These are phyloP conservation scores for Leptarthrus brevirostris DNA, from an alignment of 2,888 invertebrate species.

Conservation along the genomic window DNA sequence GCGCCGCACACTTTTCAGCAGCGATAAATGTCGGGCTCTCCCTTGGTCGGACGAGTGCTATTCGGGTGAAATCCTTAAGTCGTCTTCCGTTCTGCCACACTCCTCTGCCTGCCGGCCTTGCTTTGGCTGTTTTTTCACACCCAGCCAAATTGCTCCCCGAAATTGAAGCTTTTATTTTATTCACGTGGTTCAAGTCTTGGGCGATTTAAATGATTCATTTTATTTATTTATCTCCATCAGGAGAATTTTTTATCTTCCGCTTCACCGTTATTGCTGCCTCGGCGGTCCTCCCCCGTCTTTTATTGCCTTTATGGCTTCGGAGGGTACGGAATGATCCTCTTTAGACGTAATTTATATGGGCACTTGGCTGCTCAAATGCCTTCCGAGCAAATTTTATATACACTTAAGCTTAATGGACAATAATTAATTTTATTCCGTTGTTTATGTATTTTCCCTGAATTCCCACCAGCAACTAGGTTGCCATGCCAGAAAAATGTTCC, in stretches of 20 bases:
- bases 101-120: background rate
- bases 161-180: slow-evolving; percentile 46
- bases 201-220: slow-evolving; percentile 54
- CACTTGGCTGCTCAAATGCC: slow-evolving; percentile 68
- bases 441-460: slow-evolving; percentile 54
- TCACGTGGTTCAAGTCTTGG: slow-evolving; percentile 51
- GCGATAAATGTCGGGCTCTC: slow-evolving; percentile 44
- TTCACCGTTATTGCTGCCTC: slow-evolving; percentile 25
- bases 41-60: background rate
- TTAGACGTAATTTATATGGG: slow-evolving; percentile 66
- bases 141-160: slow-evolving; percentile 36
- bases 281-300: slow-evolving; percentile 34
- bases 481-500: background rate
- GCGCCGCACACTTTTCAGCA: slow-evolving; percentile 49
- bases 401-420: slow-evolving; percentile 68
- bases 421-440: slow-evolving; percentile 67
- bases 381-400: slow-evolving; percentile 64
- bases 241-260: slow-evolving; percentile 49
- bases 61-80: slow-evolving; percentile 27
- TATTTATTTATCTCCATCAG: slow-evolving; percentile 53
- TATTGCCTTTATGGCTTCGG: slow-evolving; percentile 38
- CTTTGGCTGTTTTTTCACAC: slow-evolving; percentile 37
- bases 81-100: background rate
- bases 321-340: slow-evolving; percentile 44
- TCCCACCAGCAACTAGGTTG: slow-evolving; percentile 4